Evolutionary conservation across 2,888 invertebrate genomes (phyloP).

Genomic region (Hipparchia semele): DNA sequence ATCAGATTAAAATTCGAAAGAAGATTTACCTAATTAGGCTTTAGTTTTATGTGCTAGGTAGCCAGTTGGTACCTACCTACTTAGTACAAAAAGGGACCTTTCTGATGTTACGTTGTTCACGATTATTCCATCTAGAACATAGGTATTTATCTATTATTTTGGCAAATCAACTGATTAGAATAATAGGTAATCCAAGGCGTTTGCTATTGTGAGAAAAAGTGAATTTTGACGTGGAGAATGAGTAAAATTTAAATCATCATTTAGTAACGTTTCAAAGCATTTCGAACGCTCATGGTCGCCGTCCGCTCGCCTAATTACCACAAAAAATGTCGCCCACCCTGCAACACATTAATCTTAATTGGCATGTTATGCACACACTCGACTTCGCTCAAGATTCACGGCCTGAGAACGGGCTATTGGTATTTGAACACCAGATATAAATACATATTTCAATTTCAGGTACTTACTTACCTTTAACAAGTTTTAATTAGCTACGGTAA

Average conservation of each 20-base stretch:
- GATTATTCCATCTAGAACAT: too few species aligned
- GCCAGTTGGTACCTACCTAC: too few species aligned
- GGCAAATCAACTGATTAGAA: not conserved
- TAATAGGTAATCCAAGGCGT: too few species aligned
- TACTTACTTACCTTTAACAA: not conserved
- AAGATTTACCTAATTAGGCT: too few species aligned
- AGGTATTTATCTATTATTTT: not conserved
- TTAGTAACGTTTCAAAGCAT: conserved; percentile 13
- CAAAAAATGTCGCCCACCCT: conserved; percentile 75
- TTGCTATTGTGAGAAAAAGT: too few species aligned
- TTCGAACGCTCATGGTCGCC: conserved; percentile 17
- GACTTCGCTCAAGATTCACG: conserved; percentile 40
- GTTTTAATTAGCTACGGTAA: not conserved
- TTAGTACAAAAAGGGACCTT: too few species aligned
- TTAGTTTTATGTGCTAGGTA: too few species aligned
- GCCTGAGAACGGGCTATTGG: conserved; percentile 32
- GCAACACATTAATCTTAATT: conserved; percentile 70
- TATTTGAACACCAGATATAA: not conserved
- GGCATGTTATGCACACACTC: conserved; percentile 59
- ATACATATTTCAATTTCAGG: not conserved
- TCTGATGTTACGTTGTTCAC: too few species aligned
- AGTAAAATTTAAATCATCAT: conserved; percentile 15
- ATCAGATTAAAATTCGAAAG: too few species aligned
- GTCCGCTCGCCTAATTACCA: conserved; percentile 61
- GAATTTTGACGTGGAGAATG: conserved; percentile 1